Base-by-base conservation (phyloP, 2,888 invertebrate species). In the Diarsia mendica region DNA sequence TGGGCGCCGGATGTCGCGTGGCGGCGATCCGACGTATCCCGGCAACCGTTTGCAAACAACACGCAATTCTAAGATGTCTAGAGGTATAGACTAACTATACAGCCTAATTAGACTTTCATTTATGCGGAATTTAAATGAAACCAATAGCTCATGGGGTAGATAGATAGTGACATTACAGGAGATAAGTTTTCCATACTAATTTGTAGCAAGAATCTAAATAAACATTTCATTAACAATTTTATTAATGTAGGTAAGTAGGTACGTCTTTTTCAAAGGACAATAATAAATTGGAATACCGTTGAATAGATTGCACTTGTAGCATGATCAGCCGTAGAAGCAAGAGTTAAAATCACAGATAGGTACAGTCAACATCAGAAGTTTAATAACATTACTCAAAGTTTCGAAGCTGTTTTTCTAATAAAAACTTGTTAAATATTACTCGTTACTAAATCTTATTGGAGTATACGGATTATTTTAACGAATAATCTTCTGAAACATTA, bases 41-140 rank as follows among this genome's bases (percentile, higher is more conserved):
- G 79, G 96, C 95, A 96, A 96, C 96, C 91, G 93, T 90, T 94
- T 92, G 92, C 94, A 94, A 96, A 96, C 96, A 96, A 93, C 93
- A 93, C 91, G 91, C 90, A 87, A 89, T 73, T 65, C 67, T 75
- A 74, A 87, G 81, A 85, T 82, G 71, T 74, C 72, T 72, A 75
- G 23, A 77, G 63, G 53, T 72, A 48, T 48, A 77, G 65, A 79
- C 39, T 61, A 69, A 71, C 67, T 74, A 78, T 63, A 73, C 60
- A 48, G 64, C 67, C 60, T 72, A 60, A 70, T 75, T 66, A 76
- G n/a, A 58, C 28, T 72, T 69, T 72, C 48, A 76, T 67, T 66
- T 75, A 85, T 69, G 75, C 67, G 53, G 60, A 80, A 75, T 80
- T 70, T 46, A 60, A 67, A 74, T 69, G n/a, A 28, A 48, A 66